A percentile compares a stretch with the other conserved stretches of the same genome.
Evolutionary conservation across 2,888 invertebrate species (phyloP).

Genomic region (Lymantria monacha): DNA sequence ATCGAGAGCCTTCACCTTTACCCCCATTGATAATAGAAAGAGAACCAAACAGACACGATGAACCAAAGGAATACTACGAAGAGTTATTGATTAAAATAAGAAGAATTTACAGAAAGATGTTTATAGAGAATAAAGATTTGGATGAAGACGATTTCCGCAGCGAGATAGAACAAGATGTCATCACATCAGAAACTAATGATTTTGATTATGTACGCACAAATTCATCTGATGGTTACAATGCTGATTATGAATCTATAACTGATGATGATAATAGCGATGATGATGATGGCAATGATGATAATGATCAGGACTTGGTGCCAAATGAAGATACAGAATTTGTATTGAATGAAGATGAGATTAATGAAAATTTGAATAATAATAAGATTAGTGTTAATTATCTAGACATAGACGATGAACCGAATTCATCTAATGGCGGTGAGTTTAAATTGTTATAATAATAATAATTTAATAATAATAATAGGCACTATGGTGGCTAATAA

Average conservation of each 20-base stretch:
- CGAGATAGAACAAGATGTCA: not conserved
- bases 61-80: slow-evolving; percentile 39
- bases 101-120: slow-evolving; percentile 35
- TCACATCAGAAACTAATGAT: not conserved
- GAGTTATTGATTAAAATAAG: slow-evolving; percentile 31
- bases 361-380: not conserved
- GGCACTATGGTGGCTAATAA: not conserved
- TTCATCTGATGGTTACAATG: slow-evolving; percentile 10
- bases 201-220: not conserved
- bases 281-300: not conserved
- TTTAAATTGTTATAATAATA: not conserved
- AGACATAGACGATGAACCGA: not conserved
- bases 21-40: slow-evolving; percentile 45
- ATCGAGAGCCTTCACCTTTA: slow-evolving; percentile 17
- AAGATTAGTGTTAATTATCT: not conserved
- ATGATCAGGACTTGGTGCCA: too few relatives aligned
- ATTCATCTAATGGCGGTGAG: slow-evolving; percentile 4
- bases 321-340: not conserved
- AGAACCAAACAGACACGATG: slow-evolving; percentile 36
- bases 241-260: slow-evolving; percentile 13
- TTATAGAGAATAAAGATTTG: slow-evolving; percentile 21
- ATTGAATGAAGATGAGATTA: not conserved
- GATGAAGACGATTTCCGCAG: slow-evolving; percentile 6
- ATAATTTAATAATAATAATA: not conserved
- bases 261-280: not conserved